Evolutionary conservation across 1,140 invertebrate species (phyloP), one percentile per base, ranked within the genome.

Genomic region (Ceratosolen fusciceps): DNA sequence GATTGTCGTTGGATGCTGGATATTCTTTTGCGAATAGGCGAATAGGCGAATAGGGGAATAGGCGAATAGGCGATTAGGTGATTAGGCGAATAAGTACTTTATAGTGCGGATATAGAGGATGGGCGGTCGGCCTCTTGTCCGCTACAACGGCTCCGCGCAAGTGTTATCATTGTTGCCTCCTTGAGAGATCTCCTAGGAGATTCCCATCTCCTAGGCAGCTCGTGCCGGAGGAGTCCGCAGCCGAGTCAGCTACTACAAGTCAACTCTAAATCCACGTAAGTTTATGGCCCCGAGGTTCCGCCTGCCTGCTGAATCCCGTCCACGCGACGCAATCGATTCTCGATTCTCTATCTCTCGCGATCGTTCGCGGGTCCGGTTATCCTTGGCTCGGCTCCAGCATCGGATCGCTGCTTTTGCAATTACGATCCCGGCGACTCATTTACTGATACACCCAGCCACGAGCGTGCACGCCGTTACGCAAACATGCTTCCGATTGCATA

Each of bases 221-320:
- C 47, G 29, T 21, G 10, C 9, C 8, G 29, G 9, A 26, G 29
- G 26, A 62, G 43, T 43, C 24, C 21, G 16, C 52, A 49, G 29
- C 49, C 24, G 12, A 31, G 8, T 54, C 12, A 19, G n/a, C 70
- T 26, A 70, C 8, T 70, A 70, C 4, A 12, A 47, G n/a, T 4
- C 67, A 70, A 24, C 39, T 49, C 39, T 70, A 70, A 70, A 70
- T 72, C 24, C 49, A 10, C 29, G 70, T 72, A 75, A 65, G 39
- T 75, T 75, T 75, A 75, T 52, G 74, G 26, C 58, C 29, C 2
- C 49, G 43, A 0, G 3, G 16, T 67, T 67, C n/a, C n/a, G n/a
- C n/a, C n/a, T n/a, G n/a, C n/a, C n/a, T n/a, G n/a, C n/a, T n/a
- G n/a, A n/a, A n/a, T n/a, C n/a, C 3, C 67, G 29, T 70, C 47